Evolutionary conservation across 2,888 invertebrate species (phyloP).

Genomic region (Uloborus plumipes): DNA sequence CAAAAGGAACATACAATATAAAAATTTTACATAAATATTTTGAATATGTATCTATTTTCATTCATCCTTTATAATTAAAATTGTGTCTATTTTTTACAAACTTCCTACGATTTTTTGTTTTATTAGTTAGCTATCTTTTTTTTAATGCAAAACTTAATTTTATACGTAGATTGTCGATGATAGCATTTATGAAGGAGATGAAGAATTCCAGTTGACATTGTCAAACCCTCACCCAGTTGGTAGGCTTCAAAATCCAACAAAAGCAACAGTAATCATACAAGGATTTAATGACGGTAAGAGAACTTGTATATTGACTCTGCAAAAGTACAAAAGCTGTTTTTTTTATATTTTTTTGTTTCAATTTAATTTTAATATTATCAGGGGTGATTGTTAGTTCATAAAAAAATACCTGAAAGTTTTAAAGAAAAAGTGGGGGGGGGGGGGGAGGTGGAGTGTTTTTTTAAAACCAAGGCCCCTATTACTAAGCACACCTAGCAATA

Average conservation of each 20-base stretch:
- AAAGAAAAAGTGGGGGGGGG: too few relatives aligned
- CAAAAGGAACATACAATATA: too few relatives aligned
- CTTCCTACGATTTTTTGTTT: not conserved
- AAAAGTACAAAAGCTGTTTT: not conserved
- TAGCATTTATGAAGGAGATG: conserved; percentile 69
- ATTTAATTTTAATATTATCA: too few relatives aligned
- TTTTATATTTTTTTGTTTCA: not conserved
- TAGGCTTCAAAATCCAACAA: conserved; percentile 68
- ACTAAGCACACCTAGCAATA: too few relatives aligned
- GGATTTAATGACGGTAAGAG: conserved; percentile 72
- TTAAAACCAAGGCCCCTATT: too few relatives aligned
- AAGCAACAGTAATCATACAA: conserved; percentile 70
- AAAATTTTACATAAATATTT: too few relatives aligned
- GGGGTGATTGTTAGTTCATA: too few relatives aligned
- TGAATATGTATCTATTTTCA: too few relatives aligned
- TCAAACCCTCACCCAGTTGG: conserved; percentile 69
- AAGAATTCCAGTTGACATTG: conserved; percentile 71
- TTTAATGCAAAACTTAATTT: not conserved
- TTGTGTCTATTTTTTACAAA: too few relatives aligned
- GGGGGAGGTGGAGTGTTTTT: too few relatives aligned
- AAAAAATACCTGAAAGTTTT: too few relatives aligned
- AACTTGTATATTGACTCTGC: not conserved
- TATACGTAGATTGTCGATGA: conserved; percentile 71
- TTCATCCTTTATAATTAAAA: too few relatives aligned
- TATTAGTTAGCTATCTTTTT: not conserved